Percentiles rank a stretch among this genome's conserved stretches.
Conservation (phyloP, 2,888 invertebrate species). For the Epsilonema sp. region DNA sequence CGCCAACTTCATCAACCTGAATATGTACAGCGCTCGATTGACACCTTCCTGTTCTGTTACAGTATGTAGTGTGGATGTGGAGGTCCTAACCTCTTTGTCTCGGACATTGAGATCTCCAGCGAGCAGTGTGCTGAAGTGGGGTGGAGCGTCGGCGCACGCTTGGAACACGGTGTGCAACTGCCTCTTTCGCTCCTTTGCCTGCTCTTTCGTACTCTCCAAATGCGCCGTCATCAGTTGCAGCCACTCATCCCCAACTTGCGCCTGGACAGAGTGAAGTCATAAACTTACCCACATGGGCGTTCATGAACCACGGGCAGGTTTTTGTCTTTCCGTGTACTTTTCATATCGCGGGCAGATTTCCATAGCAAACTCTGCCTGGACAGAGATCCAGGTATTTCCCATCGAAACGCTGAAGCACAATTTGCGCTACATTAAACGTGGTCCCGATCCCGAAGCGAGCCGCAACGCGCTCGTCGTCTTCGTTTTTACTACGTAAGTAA, state of each 20-base stretch:
- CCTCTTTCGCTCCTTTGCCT: conserved; percentile 31
- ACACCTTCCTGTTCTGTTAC: too few species aligned
- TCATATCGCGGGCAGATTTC: too few species aligned
- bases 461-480: too few species aligned
- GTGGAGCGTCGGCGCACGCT: conserved; percentile 7
- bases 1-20: conserved; percentile 29
- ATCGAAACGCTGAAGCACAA: too few species aligned
- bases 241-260: conserved; percentile 24
- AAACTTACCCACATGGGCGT: neutral
- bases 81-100: conserved; percentile 37
- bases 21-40: conserved; percentile 6
- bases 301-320: too few species aligned
- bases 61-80: neutral
- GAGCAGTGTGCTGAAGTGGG: conserved; percentile 33
- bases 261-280: conserved; percentile 15
- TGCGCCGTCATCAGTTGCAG: conserved; percentile 40
- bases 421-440: too few species aligned
- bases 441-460: too few species aligned
- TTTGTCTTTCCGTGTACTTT: too few species aligned
- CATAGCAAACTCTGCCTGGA: too few species aligned
- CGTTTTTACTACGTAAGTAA: neutral
- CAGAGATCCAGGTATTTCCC: too few species aligned
- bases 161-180: conserved; percentile 24
- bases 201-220: conserved; percentile 40
- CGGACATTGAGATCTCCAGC: conserved; percentile 43